Percentiles rank a stretch among this genome's conserved stretches.
Evolutionary conservation across 2,888 invertebrate species (phyloP).

Genomic region (Clostera curtula): DNA sequence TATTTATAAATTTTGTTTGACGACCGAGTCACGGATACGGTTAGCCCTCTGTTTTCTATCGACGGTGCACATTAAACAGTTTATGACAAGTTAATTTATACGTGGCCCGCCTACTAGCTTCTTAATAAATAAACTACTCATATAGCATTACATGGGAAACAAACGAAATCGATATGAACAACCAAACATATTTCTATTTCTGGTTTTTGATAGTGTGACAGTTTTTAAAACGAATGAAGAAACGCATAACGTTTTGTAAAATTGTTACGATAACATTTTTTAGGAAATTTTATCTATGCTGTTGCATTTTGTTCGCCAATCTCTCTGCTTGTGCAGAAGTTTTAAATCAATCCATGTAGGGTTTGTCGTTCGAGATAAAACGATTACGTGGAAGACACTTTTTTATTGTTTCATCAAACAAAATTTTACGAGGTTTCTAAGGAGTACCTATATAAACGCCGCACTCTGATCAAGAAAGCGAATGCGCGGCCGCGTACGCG

Average conservation of each 20-base stretch:
- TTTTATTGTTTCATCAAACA: conserved; percentile 25
- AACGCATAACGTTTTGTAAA: not conserved
- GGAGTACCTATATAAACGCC: conserved; percentile 23
- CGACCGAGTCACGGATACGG: conserved; percentile 36
- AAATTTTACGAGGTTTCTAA: conserved; percentile 28
- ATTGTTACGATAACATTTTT: too few relatives aligned
- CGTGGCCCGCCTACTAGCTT: conserved; percentile 43
- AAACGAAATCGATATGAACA: conserved; percentile 30
- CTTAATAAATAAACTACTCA: conserved; percentile 32
- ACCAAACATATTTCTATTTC: conserved; percentile 21
- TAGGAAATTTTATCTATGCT: too few relatives aligned
- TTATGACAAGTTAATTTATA: conserved; percentile 57
- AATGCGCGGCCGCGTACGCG: conserved; percentile 54
- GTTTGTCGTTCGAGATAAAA: too few relatives aligned
- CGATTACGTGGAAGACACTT: too few relatives aligned
- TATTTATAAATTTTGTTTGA: conserved; percentile 40
- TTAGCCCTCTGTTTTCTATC: conserved; percentile 44
- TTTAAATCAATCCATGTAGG: too few relatives aligned
- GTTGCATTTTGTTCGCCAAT: too few relatives aligned
- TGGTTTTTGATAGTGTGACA: conserved; percentile 19
- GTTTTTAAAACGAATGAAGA: conserved; percentile 31
- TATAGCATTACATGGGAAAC: conserved; percentile 42
- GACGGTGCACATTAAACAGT: conserved; percentile 42
- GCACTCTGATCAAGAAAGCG: conserved; percentile 41
- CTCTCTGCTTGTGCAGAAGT: too few relatives aligned